phyloP scores from a whole-genome alignment of 2,797 vertebrate genomes.

The Dermochelys coriacea region DNA sequence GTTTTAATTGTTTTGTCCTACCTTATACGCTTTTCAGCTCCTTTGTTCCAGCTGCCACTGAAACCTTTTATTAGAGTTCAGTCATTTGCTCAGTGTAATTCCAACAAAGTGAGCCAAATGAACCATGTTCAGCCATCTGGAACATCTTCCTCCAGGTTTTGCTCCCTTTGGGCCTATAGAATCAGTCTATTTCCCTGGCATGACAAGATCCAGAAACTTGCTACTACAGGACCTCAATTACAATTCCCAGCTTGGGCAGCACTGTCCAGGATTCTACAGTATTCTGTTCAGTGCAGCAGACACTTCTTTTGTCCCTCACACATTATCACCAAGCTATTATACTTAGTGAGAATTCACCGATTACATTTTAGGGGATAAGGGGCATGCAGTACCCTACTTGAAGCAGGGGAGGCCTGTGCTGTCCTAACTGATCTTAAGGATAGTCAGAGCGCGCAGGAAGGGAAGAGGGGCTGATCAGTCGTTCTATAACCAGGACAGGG shows the following conservation, averaged over 20 bases:
- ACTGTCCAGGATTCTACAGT: constrained; percentile 59
- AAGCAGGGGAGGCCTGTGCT: constrained; percentile 21
- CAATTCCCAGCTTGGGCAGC: constrained; percentile 63
- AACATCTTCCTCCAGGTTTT: constrained; percentile 66
- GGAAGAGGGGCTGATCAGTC: neutral
- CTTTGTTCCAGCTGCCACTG: constrained; percentile 50
- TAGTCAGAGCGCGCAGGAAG: neutral
- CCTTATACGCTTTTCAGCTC: constrained; percentile 26
- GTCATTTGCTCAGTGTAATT: constrained; percentile 72
- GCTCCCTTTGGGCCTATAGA: constrained; percentile 68
- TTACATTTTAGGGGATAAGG: neutral
- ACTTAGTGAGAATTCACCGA: constrained; percentile 15
- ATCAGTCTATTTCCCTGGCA: constrained; percentile 61
- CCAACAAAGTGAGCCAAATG: constrained; percentile 75
- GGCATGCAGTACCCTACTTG: neutral
- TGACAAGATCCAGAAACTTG: constrained; percentile 71
- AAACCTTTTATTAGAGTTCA: constrained; percentile 68
- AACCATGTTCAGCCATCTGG: constrained; percentile 73
- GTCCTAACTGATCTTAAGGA: neutral
- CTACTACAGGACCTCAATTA: constrained; percentile 70
- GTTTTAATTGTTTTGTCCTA: constrained; percentile 54
- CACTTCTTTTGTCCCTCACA: constrained; percentile 50
- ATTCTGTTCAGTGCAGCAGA: constrained; percentile 54
- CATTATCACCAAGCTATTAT: constrained; percentile 16
- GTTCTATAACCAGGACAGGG: neutral